Conservation (phyloP, 2,888 invertebrate species). For the Glomeris marginata region DNA sequence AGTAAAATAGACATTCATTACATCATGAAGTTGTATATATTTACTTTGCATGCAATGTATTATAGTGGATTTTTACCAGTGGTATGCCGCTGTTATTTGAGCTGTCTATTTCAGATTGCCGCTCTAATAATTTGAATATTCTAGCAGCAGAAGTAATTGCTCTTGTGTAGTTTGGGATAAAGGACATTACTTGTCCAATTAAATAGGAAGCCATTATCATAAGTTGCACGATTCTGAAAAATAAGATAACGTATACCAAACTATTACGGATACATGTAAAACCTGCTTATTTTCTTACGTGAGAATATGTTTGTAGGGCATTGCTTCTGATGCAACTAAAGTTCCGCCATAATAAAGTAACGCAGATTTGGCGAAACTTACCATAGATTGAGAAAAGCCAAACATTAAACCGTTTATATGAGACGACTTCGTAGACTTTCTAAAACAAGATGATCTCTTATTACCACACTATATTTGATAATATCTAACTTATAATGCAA, state of each 20-base stretch:
- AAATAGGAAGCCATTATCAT: slow-evolving; percentile 19
- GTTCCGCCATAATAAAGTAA: slow-evolving; percentile 56
- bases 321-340: slow-evolving; percentile 43
- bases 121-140: slow-evolving; percentile 22
- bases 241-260: too few relatives aligned
- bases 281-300: slow-evolving; percentile 40
- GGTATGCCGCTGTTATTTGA: slow-evolving; percentile 17
- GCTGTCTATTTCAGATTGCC: slow-evolving; percentile 19
- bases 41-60: too few relatives aligned
- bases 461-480: background rate
- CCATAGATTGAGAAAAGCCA: slow-evolving; percentile 52
- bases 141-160: slow-evolving; percentile 18
- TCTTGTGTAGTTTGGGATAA: slow-evolving; percentile 21
- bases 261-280: too few relatives aligned
- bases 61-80: slow-evolving; percentile 12
- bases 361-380: slow-evolving; percentile 53
- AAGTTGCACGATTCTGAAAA: slow-evolving; percentile 17
- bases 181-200: slow-evolving; percentile 21
- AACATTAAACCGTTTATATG: slow-evolving; percentile 51
- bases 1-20: slow-evolving; percentile 25
- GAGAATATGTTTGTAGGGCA: slow-evolving; percentile 50
- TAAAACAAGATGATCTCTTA: background rate
- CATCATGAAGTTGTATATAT: slow-evolving; percentile 33
- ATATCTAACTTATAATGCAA: slow-evolving; percentile 30
- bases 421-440: slow-evolving; percentile 22